Evolutionary conservation across 2,888 invertebrate genomes (phyloP).

Genomic region (Didymodactylos carnosus): DNA sequence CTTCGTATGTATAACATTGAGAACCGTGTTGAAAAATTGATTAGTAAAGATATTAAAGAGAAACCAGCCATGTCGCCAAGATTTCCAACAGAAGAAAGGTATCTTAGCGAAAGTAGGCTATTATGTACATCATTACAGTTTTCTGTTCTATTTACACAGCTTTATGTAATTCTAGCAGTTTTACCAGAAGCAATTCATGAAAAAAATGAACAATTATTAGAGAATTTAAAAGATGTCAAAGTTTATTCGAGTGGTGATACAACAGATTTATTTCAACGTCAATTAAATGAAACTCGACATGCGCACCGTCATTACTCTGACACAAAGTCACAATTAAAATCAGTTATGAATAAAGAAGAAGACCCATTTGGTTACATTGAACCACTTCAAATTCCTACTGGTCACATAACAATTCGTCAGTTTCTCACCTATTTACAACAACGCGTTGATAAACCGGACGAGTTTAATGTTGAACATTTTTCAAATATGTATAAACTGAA

Average conservation of each 20-base stretch:
- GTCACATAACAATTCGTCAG: not conserved
- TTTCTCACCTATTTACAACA: not conserved
- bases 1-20: not conserved
- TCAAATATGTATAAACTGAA: not conserved
- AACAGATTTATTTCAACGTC: no score
- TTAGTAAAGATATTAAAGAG: not conserved
- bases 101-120: no score
- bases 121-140: no score
- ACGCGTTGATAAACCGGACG: not conserved
- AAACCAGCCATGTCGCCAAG: not conserved
- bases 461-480: not conserved
- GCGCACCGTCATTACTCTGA: not conserved
- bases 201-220: not conserved
- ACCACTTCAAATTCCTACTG: not conserved
- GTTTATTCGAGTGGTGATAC: not conserved
- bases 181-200: not conserved
- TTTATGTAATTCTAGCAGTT: no score
- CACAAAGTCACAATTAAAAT: not conserved
- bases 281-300: no score
- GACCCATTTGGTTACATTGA: not conserved
- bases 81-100: not conserved
- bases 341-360: not conserved
- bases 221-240: not conserved
- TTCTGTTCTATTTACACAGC: no score
- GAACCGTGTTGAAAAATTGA: not conserved